Evolutionary conservation across 2,888 invertebrate species (phyloP), one percentile per base, ranked within the genome.

Genomic region (Aleiodes leptofemur): DNA sequence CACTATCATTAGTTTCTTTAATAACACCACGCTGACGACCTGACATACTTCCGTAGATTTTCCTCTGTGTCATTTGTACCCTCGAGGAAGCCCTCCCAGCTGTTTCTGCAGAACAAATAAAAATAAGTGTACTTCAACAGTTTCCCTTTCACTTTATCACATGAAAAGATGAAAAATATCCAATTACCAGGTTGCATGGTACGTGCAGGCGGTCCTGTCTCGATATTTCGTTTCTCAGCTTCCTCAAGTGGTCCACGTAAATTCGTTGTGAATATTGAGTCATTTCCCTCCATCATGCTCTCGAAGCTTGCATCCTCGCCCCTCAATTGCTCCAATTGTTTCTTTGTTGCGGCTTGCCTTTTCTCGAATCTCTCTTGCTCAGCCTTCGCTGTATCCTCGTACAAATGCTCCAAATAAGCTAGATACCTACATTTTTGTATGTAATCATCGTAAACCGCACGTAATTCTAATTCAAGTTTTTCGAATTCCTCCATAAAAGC

Each of bases 401-500:
- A 93, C 84, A 96, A 94, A 74, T 95, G 95, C 85, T 97, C 97
- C 70, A 99, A 91, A 74, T 96, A 96, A 81, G 96, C 94, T 61
- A 98, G 92, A 83, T 97, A 96, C 70, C 98, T 94, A 88, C 97
- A 95, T 73, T 97, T 94, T 70, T 95, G 91, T 81, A 98, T 94
- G 90, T 98, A 99, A 83, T 95, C 94, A 53, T 95, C 94, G 90
- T 98, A 98, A 23, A 98, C 91, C 78, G 93, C 91, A 84, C 96
- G 95, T 16, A 99, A 90, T 86, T 98, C 97, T 56, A 91, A 90
- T 90, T 99, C 98, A 71, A 97, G 91, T 66, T 94, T 94, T 76
- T 97, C 96, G 89, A 97, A 96, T 90, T 99, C 99, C 83, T 98
- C 97, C 92, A 98, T 95, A 89, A 98, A 99, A 0, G 98, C 98